Evolutionary conservation across 2,797 vertebrate genomes (phyloP).

Genomic region (Orientallactaga sibirica): DNA sequence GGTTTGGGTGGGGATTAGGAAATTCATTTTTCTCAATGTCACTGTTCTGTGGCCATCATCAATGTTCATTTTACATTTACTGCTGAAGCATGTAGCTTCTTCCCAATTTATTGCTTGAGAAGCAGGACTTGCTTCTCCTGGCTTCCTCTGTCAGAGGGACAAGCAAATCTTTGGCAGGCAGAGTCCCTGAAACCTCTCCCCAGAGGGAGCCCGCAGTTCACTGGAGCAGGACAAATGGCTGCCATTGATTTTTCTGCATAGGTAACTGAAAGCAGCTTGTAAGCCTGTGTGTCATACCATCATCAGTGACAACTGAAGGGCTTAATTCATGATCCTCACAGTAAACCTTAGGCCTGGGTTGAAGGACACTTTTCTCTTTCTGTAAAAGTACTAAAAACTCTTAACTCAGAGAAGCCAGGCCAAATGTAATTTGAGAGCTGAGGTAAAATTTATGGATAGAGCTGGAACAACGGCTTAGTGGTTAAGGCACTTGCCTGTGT

Average conservation of each 20-base stretch:
- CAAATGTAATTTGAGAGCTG: background rate
- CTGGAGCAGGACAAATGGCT: slow-evolving; percentile 37
- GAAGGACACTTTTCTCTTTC: slow-evolving; percentile 59
- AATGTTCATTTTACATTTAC: slow-evolving; percentile 2
- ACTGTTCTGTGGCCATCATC: background rate
- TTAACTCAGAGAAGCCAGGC: background rate
- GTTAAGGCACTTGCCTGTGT: no score
- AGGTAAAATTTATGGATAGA: background rate
- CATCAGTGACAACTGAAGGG: background rate
- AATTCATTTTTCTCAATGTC: slow-evolving; percentile 35
- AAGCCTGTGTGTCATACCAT: slow-evolving; percentile 37
- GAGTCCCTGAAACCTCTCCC: slow-evolving; percentile 7
- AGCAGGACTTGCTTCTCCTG: background rate
- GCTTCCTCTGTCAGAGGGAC: slow-evolving; percentile 20
- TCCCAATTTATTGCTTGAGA: background rate
- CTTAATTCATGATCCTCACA: background rate
- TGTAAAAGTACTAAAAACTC: background rate
- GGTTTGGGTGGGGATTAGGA: slow-evolving; percentile 5
- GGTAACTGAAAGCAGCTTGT: slow-evolving; percentile 65
- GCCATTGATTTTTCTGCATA: slow-evolving; percentile 59
- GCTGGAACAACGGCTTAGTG: no score
- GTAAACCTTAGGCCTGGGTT: slow-evolving; percentile 4
- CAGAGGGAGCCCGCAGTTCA: background rate
- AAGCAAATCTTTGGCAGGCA: background rate
- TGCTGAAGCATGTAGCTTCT: slow-evolving; percentile 24